Base-by-base conservation (phyloP, 2,888 invertebrate genomes). In the Pilophorus perplexus region DNA sequence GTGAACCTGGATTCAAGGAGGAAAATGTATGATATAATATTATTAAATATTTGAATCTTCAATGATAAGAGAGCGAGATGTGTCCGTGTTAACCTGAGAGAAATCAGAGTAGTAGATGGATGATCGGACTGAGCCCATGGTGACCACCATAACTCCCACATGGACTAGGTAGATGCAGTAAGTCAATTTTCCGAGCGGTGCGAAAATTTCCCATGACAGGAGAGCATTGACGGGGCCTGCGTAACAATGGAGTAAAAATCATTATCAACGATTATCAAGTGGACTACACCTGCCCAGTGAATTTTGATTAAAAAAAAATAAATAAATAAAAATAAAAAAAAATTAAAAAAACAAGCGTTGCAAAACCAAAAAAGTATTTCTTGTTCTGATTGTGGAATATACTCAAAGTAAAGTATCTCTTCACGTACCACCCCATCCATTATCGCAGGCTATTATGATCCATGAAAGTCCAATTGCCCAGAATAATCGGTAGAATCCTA, bases 151-250 rank as follows among this genome's bases (percentile, higher is more conserved):
- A 52, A 81, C 74, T 0, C 79, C 75, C 10, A 79, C 72, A 73
- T 84, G 83, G 0, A 81, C 72, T 8, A 84, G 73, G 71, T 82
- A 84, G 74, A 83, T 78, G 6, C 81, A 81, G 70, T 80, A 84
- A 0, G 82, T 82, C 10, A 84, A 75, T 12, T 81, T 78, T 1
- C 80, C 80, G 0, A 82, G 76, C 10, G 82, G 75, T 2, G 28
- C 66, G 40, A 72, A 71, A 3, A 68, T 16, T 22, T 54, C 60
- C 68, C 68, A 68, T 1, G 69, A 68, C 2, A 71, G 65, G 12
- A 71, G 40, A 14, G 16, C 40, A 48, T 67, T 68, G 14, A 72
- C 50, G 3, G 69, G 42, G 23, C 72, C 72, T 72, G 74, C 20
- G 67, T n/a, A n/a, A n/a, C n/a, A n/a, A n/a, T n/a, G 33, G 12